Base-by-base conservation (phyloP, 2,888 invertebrate species). In the Dioctria rufipes region DNA sequence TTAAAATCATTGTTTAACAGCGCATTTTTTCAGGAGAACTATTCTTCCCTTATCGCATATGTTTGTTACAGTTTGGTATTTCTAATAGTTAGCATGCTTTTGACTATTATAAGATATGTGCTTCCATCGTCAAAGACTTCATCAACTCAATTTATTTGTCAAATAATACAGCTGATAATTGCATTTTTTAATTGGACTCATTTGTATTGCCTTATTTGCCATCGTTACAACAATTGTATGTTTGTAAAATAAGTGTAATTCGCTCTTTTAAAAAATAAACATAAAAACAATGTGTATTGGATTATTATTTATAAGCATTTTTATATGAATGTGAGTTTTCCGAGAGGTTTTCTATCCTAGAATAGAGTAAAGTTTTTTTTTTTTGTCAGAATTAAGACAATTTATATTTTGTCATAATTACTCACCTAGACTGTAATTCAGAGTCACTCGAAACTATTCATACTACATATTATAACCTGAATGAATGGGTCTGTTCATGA, bases 101-200 rank as follows among this genome's bases (percentile, higher is more conserved):
- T 60, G 11, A 43, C 13, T 11, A 60, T 60, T 51, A 9, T 58
- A 2, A 6, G 58, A 40, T 75, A 42, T 43, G n/a, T 60, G 3
- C 40, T 43, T 42, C 69, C 69, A 2, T 69, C 51, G 2, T 63
- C 61, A 65, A 49, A 39, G 11, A 54, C 63, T 49, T 25, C 65
- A 54, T 46, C 65, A 13, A 40, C 49, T 5, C 46, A 78, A 13
- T 78, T 63, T 37, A 78, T 65, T 13, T 51, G 40, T 3, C 39
- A 63, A 65, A 51, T 78, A 25, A 13, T 78, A 4, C 40, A 65
- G 4, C 40, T 40, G 9, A 3, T 65, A 4, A 40, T 65, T 9
- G 5, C n/a, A 39, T n/a, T 78, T 5, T 51, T 78, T 4, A 54
- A 65, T 51, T 78, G 78, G 65, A 51, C 65, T 5, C 51, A 78